Evolutionary conservation across 2,113 vertebrate species (phyloP), one percentile per base, ranked within the genome.

Genomic region (Hucho hucho): DNA sequence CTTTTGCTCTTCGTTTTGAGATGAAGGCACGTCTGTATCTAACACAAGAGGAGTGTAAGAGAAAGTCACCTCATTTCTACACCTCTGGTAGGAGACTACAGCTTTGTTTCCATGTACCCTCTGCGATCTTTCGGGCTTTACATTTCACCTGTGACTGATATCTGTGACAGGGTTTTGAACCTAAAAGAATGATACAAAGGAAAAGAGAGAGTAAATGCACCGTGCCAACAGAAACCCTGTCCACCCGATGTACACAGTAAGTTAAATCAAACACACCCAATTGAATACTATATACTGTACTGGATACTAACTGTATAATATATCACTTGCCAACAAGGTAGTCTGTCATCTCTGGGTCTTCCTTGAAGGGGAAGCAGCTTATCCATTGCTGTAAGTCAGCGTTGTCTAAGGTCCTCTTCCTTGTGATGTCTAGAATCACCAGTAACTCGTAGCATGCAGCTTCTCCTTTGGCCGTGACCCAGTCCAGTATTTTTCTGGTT

Each of bases 1-100:
- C 78, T 85, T n/a, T 73, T 82, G 20, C 9, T 59, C 61, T 77
- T 78, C 3, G 0, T 16, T 69, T 78, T 70, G 16, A 5, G 26
- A 16, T 3, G 58, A 29, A 61, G 43, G 49, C 65, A 46, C 14
- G 24, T 75, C 58, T 2, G 29, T 72, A 49, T 80, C 56, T 53
- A 83, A 32, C 43, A 82, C 77, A 18, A 84, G 74, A 53, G 77
- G 67, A 25, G 66, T 56, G 20, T 78, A 85, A 29, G 20, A 16
- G 2, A 81, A 73, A 5, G 63, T 16, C 43, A 2, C 43, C 13
- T 43, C 3, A 53, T 11, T 9, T 6, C 53, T 11, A 9, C 56
- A 63, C 1, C 13, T 56, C 25, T 11, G 46, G 13, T 37, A 56
- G 18, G 25, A 5, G 18, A 29, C 6, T 63, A 22, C 25, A 2